A percentile compares a stretch with the other conserved stretches of the same genome.
These are phyloP conservation scores for Clytia hemisphaerica DNA, from an alignment of 30 jellyfish, hydroid and myxozoan genomes.

Conservation along the genomic window DNA sequence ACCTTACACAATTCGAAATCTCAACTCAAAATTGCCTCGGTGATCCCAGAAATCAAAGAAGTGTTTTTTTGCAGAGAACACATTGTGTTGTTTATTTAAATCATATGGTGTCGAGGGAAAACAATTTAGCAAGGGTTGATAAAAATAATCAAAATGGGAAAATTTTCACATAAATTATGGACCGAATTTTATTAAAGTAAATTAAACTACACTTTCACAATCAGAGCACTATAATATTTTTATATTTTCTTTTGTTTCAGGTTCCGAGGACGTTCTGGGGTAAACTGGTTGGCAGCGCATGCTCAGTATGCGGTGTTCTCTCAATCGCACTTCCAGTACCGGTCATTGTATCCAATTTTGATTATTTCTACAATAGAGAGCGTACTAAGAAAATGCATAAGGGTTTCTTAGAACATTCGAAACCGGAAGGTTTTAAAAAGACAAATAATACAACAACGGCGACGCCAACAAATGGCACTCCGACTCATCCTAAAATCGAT, in stretches of 20 bases:
- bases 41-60: too few relatives aligned
- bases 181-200: too few relatives aligned
- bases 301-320: conserved; percentile 84
- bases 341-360: conserved; percentile 89
- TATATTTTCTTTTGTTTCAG: conserved; percentile 23
- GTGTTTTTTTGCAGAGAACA: too few relatives aligned
- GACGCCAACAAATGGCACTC: not conserved
- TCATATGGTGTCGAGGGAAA: too few relatives aligned
- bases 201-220: too few relatives aligned
- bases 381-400: conserved; percentile 64
- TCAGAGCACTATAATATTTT: not conserved
- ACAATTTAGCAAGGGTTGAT: too few relatives aligned
- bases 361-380: conserved; percentile 83
- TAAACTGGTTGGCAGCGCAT: conserved; percentile 78
- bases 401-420: conserved; percentile 21
- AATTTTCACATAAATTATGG: too few relatives aligned
- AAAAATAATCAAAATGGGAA: too few relatives aligned
- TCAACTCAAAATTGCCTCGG: too few relatives aligned
- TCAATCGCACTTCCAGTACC: conserved; percentile 97
- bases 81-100: too few relatives aligned
- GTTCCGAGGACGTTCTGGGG: conserved; percentile 90
- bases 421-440: not conserved
- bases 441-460: not conserved
- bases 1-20: too few relatives aligned
- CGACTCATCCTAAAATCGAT: not conserved